Evolutionary conservation across 1,140 invertebrate species (phyloP).

Genomic region (Lithobius niger): DNA sequence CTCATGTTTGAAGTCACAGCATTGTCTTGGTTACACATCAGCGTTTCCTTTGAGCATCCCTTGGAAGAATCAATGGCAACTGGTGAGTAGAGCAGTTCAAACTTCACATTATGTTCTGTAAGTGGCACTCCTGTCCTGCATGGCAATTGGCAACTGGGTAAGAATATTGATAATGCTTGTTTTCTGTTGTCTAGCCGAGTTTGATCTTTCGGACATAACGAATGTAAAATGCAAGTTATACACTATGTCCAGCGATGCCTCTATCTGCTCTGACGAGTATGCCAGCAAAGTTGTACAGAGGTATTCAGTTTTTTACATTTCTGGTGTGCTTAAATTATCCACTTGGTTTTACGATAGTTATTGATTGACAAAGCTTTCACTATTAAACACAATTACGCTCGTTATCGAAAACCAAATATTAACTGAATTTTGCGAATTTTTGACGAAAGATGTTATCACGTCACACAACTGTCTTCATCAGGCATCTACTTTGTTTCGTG

Average conservation of each 20-base stretch:
- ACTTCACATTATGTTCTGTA: neutral
- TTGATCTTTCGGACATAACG: slow-evolving; percentile 69
- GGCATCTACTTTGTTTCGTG: too few relatives aligned
- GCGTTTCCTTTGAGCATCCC: slow-evolving; percentile 82
- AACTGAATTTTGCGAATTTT: too few relatives aligned
- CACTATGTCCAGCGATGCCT: slow-evolving; percentile 39
- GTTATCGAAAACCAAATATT: too few relatives aligned
- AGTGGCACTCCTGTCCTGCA: too few relatives aligned
- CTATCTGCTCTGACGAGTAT: slow-evolving; percentile 47
- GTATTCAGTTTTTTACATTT: slow-evolving; percentile 24
- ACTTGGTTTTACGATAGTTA: too few relatives aligned
- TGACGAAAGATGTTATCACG: too few relatives aligned
- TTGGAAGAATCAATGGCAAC: slow-evolving; percentile 82
- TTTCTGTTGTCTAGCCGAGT: slow-evolving; percentile 44
- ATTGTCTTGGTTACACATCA: slow-evolving; percentile 73
- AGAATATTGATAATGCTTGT: too few relatives aligned
- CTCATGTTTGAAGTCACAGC: slow-evolving; percentile 85
- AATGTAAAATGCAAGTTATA: slow-evolving; percentile 50
- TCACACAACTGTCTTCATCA: too few relatives aligned
- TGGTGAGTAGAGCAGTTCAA: slow-evolving; percentile 20
- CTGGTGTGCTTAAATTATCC: slow-evolving; percentile 13
- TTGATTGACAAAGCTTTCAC: too few relatives aligned
- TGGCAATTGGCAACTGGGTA: too few relatives aligned
- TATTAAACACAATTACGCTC: too few relatives aligned
- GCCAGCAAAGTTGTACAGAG: slow-evolving; percentile 72